These are phyloP conservation scores for Linurgus olivaceus DNA, from an alignment of 2,797 vertebrate species.

Conservation along the genomic window DNA sequence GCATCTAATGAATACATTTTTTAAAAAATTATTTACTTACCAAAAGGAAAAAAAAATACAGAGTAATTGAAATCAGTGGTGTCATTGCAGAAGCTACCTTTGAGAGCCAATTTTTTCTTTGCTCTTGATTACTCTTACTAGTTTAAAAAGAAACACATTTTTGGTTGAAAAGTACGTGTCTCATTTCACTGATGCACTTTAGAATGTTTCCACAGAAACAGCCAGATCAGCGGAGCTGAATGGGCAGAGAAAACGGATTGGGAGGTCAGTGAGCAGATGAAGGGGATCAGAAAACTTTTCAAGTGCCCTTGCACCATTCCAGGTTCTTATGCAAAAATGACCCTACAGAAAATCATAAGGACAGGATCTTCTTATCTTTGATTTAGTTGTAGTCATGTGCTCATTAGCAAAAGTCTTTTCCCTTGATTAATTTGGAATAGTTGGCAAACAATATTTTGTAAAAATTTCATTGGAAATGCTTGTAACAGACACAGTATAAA, in stretches of 20 bases:
- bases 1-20: background rate
- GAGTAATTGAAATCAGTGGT: background rate
- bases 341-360: background rate
- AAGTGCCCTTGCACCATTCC: background rate
- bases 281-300: background rate
- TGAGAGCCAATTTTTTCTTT: background rate
- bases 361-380: background rate
- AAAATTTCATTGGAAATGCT: background rate
- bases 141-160: conserved; percentile 34
- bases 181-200: background rate
- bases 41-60: background rate
- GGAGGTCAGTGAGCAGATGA: background rate
- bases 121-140: background rate
- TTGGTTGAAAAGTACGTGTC: background rate
- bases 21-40: background rate
- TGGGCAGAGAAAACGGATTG: background rate
- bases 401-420: background rate
- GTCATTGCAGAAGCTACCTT: background rate
- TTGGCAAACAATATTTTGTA: background rate
- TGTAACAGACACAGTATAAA: background rate
- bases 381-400: background rate
- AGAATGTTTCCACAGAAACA: background rate
- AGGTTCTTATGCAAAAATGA: background rate
- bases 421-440: background rate
- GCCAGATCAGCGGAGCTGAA: background rate